These are phyloP conservation scores for Prosopocoilus inquinatus DNA, from an alignment of 2,888 invertebrate species.

Conservation along the genomic window DNA sequence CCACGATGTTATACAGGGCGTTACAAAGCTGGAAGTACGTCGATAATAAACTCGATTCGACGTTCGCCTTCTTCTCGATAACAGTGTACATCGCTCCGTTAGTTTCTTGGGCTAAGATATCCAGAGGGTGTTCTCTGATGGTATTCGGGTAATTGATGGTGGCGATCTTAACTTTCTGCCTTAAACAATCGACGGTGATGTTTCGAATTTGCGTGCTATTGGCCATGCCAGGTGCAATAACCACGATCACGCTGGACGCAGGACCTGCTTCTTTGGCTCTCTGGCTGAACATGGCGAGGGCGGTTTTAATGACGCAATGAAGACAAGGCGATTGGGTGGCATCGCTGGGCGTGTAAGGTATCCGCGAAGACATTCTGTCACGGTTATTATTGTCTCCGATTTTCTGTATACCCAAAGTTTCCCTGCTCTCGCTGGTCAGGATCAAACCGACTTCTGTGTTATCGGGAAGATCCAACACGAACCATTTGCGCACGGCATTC, in stretches of 20 bases:
- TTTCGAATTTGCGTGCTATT: slow-evolving; percentile 47
- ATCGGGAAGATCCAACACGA: slow-evolving; percentile 55
- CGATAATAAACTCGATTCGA: slow-evolving; percentile 52
- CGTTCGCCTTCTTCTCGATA: slow-evolving; percentile 55
- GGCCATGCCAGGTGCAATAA: slow-evolving; percentile 58
- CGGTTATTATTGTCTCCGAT: slow-evolving; percentile 43
- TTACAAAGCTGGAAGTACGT: slow-evolving; percentile 57
- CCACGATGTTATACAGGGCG: slow-evolving; percentile 52
- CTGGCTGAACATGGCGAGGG: slow-evolving; percentile 52
- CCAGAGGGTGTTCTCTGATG: slow-evolving; percentile 48
- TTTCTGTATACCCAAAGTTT: slow-evolving; percentile 35
- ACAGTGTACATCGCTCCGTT: slow-evolving; percentile 54
- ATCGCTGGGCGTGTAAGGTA: slow-evolving; percentile 56
- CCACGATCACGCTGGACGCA: slow-evolving; percentile 56
- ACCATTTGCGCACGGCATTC: slow-evolving; percentile 59
- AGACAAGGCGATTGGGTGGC: slow-evolving; percentile 53
- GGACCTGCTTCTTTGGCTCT: slow-evolving; percentile 48
- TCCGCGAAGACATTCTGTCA: slow-evolving; percentile 50
- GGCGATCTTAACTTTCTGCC: slow-evolving; percentile 52
- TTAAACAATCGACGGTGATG: slow-evolving; percentile 48
- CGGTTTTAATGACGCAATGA: slow-evolving; percentile 50
- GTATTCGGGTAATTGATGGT: slow-evolving; percentile 58
- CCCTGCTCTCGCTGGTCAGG: slow-evolving; percentile 47
- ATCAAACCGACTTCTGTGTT: slow-evolving; percentile 57
- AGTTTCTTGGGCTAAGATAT: slow-evolving; percentile 51